Conservation (phyloP, 2,888 invertebrate genomes). For the Ormyrus nitidulus region DNA sequence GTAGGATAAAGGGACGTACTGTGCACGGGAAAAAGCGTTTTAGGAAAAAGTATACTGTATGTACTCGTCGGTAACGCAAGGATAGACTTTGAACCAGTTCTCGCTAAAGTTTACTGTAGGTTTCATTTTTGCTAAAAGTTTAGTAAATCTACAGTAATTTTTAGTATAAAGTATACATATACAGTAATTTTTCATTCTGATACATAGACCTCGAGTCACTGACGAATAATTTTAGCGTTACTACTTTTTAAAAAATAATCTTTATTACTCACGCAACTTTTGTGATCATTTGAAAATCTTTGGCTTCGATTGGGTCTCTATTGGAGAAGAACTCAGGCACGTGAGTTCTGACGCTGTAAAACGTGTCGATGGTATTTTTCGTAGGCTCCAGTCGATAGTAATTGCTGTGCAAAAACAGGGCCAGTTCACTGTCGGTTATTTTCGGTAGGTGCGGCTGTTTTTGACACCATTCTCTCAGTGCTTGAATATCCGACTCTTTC, state of each 20-base stretch:
- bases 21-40: too few species aligned
- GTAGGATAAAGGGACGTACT: too few species aligned
- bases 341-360: conserved; percentile 82
- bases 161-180: not conserved
- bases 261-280: conserved; percentile 14
- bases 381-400: conserved; percentile 82
- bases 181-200: not conserved
- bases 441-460: conserved; percentile 84
- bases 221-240: not conserved
- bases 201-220: not conserved
- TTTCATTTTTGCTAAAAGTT: too few species aligned
- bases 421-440: conserved; percentile 79
- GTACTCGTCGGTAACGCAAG: too few species aligned
- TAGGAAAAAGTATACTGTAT: too few species aligned
- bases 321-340: conserved; percentile 75
- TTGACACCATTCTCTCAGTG: conserved; percentile 80
- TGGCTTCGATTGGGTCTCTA: conserved; percentile 76
- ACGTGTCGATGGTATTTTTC: conserved; percentile 83
- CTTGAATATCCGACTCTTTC: conserved; percentile 80
- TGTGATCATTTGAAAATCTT: conserved; percentile 68
- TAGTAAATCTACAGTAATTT: not conserved
- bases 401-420: conserved; percentile 84
- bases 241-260: not conserved
- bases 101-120: too few species aligned
- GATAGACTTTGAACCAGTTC: too few species aligned